Evolutionary conservation across 2,888 invertebrate species (phyloP).

Genomic region (Caenorhabditis angaria): DNA sequence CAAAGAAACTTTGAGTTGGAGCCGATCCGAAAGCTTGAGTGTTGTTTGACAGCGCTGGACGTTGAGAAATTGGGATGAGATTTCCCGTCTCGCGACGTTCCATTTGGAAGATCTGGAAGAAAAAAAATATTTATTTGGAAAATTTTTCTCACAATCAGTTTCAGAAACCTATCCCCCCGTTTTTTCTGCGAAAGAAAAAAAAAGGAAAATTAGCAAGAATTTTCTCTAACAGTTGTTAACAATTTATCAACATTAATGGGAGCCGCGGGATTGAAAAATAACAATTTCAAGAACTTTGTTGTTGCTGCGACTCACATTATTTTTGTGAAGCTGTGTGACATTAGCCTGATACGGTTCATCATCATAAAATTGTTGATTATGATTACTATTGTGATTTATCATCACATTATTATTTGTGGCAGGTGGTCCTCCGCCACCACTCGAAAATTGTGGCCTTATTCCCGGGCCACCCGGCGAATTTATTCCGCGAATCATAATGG

Average conservation of each 20-base stretch:
- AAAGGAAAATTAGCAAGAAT: conserved; percentile 7
- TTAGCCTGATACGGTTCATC: conserved; percentile 55
- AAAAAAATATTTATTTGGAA: neutral
- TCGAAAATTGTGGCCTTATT: neutral
- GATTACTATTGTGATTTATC: neutral
- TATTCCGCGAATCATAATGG: conserved; percentile 36
- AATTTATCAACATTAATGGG: neutral
- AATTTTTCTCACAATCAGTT: neutral
- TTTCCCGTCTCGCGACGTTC: conserved; percentile 45
- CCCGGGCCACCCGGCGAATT: conserved; percentile 28
- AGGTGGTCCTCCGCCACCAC: neutral
- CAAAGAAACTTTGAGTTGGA: conserved; percentile 31
- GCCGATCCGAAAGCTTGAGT: conserved; percentile 38
- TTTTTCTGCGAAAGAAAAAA: too few species aligned
- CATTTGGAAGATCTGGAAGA: conserved; percentile 24
- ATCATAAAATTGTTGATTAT: conserved; percentile 46
- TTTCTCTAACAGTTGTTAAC: conserved; percentile 1
- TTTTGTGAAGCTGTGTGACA: conserved; percentile 29
- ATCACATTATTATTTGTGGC: neutral
- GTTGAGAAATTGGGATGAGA: conserved; percentile 37
- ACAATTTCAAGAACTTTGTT: neutral
- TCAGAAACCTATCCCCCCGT: neutral
- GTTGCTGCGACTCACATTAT: conserved; percentile 18
- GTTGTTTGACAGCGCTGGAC: conserved; percentile 19
- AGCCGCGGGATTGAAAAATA: neutral